These are phyloP conservation scores for Cotesia typhae DNA, from an alignment of 1,140 invertebrate genomes.

Conservation along the genomic window DNA sequence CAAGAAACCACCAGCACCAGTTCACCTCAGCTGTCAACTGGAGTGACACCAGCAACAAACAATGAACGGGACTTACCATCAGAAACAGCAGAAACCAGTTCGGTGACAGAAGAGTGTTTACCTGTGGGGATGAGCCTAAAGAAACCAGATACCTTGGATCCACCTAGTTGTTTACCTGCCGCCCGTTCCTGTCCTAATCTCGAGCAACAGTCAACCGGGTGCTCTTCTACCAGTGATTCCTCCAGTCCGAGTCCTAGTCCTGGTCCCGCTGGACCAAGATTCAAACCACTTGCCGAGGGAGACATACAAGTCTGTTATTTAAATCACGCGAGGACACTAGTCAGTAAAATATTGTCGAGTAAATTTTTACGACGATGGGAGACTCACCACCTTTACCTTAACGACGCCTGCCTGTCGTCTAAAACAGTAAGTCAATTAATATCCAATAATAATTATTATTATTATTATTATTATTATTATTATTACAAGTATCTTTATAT, in stretches of 20 bases:
- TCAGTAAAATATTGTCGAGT: slow-evolving; percentile 83
- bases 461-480: background rate
- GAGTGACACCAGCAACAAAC: slow-evolving; percentile 42
- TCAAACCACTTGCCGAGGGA: slow-evolving; percentile 80
- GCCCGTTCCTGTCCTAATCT: slow-evolving; percentile 64
- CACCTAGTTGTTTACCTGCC: slow-evolving; percentile 63
- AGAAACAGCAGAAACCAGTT: slow-evolving; percentile 47
- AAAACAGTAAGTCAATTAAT: slow-evolving; percentile 74
- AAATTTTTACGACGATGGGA: slow-evolving; percentile 85
- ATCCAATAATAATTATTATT: background rate
- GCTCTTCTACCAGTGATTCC: slow-evolving; percentile 54
- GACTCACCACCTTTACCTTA: slow-evolving; percentile 77
- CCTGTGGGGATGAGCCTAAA: slow-evolving; percentile 55
- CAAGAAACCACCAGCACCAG: slow-evolving; percentile 62
- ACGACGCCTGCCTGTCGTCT: slow-evolving; percentile 76
- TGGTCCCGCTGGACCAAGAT: slow-evolving; percentile 71
- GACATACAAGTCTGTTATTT: slow-evolving; percentile 81
- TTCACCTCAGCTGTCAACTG: slow-evolving; percentile 54
- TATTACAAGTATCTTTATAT: background rate
- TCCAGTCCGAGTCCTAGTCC: slow-evolving; percentile 64
- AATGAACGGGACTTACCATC: slow-evolving; percentile 53
- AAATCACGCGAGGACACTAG: slow-evolving; percentile 81
- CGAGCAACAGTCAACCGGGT: slow-evolving; percentile 58
- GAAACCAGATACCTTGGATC: slow-evolving; percentile 58
- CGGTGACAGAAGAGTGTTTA: slow-evolving; percentile 54